These are phyloP conservation scores for Melanotus villosus DNA, from an alignment of 2,888 invertebrate species.

Conservation along the genomic window DNA sequence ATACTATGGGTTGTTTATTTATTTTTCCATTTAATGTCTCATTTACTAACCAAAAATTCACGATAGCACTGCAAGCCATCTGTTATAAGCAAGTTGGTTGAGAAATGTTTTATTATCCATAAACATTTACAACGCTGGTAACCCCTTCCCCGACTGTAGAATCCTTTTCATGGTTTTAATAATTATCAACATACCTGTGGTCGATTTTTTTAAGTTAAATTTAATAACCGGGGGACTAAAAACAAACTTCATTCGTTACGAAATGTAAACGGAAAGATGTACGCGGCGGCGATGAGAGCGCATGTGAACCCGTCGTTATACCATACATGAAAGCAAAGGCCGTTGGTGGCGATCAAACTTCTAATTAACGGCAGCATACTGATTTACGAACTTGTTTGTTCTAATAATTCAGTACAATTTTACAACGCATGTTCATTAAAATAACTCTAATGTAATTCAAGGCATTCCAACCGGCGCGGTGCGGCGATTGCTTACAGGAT, in stretches of 20 bases:
- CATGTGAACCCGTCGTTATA: conserved; percentile 16
- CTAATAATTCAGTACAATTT: conserved; percentile 25
- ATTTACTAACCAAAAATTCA: no score
- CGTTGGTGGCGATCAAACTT: conserved; percentile 13
- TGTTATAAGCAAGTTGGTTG: background rate
- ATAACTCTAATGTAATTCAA: conserved; percentile 25
- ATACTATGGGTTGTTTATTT: no score
- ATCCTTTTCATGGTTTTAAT: no score
- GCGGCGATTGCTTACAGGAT: conserved; percentile 13
- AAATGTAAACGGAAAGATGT: background rate
- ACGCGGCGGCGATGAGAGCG: conserved; percentile 3
- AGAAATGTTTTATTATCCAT: conserved; percentile 7
- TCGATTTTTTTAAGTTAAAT: no score
- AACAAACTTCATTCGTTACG: background rate
- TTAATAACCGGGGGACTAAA: no score
- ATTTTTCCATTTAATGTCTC: no score
- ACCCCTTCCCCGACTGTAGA: background rate
- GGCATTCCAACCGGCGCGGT: conserved; percentile 8
- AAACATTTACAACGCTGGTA: conserved; percentile 16
- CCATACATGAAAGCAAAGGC: conserved; percentile 5
- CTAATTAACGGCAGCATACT: conserved; percentile 11
- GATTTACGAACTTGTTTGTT: conserved; percentile 22
- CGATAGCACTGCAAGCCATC: background rate
- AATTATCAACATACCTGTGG: no score
- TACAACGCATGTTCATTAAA: conserved; percentile 22